These are phyloP conservation scores for Heliconius hewitsoni DNA, from an alignment of 1,140 invertebrate genomes.

Conservation along the genomic window DNA sequence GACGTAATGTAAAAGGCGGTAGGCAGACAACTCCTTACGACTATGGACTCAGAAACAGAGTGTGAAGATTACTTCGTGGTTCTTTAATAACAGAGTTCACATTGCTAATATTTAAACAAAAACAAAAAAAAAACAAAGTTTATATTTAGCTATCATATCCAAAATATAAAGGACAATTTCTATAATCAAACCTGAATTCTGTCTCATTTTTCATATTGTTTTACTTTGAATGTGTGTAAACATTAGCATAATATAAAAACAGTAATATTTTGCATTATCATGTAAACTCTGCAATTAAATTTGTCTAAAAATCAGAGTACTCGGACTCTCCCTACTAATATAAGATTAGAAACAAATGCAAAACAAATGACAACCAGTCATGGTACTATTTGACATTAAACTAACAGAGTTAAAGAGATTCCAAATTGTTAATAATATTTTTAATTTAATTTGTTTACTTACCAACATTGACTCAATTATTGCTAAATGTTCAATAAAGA, in stretches of 20 bases:
- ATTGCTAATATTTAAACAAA: background rate
- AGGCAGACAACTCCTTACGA: conserved; percentile 76
- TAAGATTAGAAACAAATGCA: conserved; percentile 42
- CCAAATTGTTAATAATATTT: conserved; percentile 26
- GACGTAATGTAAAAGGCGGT: conserved; percentile 80
- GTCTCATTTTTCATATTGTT: background rate
- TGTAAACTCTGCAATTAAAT: conserved; percentile 33
- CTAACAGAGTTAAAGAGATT: conserved; percentile 59
- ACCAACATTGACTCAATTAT: conserved; percentile 57
- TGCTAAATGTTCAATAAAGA: conserved; percentile 47
- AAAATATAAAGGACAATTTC: background rate
- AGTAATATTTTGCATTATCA: background rate
- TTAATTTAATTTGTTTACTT: conserved; percentile 35
- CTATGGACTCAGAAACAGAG: conserved; percentile 79
- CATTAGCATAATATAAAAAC: background rate
- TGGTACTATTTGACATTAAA: conserved; percentile 31
- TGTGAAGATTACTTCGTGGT: conserved; percentile 39
- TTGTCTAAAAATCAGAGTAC: conserved; percentile 6
- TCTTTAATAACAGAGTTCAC: conserved; percentile 29
- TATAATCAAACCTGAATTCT: background rate
- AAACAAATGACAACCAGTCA: conserved; percentile 44
- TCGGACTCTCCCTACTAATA: conserved; percentile 18
- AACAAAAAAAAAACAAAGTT: background rate
- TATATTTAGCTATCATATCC: background rate
- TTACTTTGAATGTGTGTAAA: background rate